These are phyloP conservation scores for Drosophila nigricruria DNA, from an alignment of 2,888 invertebrate genomes.

Conservation along the genomic window DNA sequence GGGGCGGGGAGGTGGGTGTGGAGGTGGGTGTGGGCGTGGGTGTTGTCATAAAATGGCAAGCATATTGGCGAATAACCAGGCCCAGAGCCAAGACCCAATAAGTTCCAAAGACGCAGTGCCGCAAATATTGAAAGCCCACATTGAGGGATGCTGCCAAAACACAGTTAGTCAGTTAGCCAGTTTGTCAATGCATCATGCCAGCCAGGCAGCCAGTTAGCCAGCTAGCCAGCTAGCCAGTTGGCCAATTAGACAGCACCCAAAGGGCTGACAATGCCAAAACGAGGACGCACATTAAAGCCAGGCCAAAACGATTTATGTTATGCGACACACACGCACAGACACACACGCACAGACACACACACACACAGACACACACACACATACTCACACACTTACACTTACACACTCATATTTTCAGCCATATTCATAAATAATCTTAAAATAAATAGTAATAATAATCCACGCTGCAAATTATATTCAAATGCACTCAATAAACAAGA, in stretches of 20 bases:
- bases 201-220: not conserved
- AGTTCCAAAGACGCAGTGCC: conserved; percentile 49
- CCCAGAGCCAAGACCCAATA: conserved; percentile 41
- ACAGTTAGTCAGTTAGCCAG: conserved; percentile 10
- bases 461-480: conserved; percentile 10
- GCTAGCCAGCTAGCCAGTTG: conserved; percentile 46
- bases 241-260: conserved; percentile 74
- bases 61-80: conserved; percentile 54
- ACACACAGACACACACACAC: not conserved
- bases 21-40: conserved; percentile 16
- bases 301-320: conserved; percentile 59
- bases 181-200: conserved; percentile 6
- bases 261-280: conserved; percentile 65
- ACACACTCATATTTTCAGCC: not conserved
- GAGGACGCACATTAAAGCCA: conserved; percentile 70
- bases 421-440: conserved; percentile 4
- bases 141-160: conserved; percentile 39
- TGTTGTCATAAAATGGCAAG: conserved; percentile 56
- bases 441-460: conserved; percentile 24
- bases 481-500: conserved; percentile 8
- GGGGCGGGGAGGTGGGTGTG: conserved; percentile 6
- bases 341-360: not conserved
- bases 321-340: conserved; percentile 43
- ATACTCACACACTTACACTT: not conserved
- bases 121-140: conserved; percentile 25